Conservation (phyloP, 2,797 vertebrate genomes). For the Sardinella longiceps region DNA sequence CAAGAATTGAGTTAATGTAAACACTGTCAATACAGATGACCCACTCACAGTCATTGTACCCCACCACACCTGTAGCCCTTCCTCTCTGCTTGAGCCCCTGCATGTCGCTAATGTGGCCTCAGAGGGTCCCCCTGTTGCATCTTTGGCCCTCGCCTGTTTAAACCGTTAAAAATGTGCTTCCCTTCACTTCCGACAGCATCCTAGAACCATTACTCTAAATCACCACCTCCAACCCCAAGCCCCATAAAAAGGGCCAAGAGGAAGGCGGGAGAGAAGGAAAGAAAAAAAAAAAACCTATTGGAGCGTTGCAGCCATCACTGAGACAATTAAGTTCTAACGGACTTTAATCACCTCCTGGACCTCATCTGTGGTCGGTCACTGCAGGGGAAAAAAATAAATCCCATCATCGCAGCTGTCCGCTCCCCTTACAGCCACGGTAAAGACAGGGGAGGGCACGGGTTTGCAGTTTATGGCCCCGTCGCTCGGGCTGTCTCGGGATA, state of each 20-base stretch:
- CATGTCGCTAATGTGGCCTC: too few relatives aligned
- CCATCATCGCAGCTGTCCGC: constrained; percentile 19
- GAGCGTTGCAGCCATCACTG: constrained; percentile 12
- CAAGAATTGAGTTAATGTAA: neutral
- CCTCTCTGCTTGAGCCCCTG: neutral
- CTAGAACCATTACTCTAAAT: neutral
- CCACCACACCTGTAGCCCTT: neutral
- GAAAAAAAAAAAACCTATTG: neutral
- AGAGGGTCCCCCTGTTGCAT: neutral
- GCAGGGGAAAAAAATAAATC: neutral
- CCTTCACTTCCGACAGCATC: neutral
- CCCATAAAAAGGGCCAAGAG: neutral
- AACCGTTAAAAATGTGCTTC: constrained; percentile 5
- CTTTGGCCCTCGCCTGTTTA: neutral
- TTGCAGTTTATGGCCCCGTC: neutral
- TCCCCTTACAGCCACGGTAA: neutral
- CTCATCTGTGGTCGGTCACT: neutral
- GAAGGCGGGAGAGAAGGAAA: neutral
- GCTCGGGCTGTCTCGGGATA: neutral
- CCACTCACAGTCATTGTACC: neutral
- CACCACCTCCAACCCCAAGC: neutral
- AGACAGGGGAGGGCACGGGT: neutral
- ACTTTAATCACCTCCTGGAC: constrained; percentile 22
- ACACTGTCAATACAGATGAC: neutral
- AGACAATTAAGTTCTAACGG: constrained; percentile 19